Percentiles rank a stretch among this genome's conserved stretches.
These are phyloP conservation scores for Limnodromus scolopaceus DNA, from an alignment of 2,797 vertebrate species.

Conservation along the genomic window DNA sequence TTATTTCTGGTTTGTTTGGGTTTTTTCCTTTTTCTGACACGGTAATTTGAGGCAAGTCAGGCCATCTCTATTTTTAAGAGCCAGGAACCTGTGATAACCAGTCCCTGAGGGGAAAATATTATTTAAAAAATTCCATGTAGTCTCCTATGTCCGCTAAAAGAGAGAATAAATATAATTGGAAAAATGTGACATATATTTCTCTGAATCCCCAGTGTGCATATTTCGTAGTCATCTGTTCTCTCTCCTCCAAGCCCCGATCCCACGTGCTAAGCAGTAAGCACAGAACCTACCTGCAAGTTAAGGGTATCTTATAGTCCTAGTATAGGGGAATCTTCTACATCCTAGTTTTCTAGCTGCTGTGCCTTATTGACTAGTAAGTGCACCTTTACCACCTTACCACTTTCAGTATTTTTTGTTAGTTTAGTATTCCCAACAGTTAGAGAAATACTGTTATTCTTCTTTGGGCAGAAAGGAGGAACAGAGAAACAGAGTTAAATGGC, in stretches of 20 bases:
- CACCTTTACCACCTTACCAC: not conserved
- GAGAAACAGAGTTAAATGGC: not conserved
- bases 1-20: no score
- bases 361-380: not conserved
- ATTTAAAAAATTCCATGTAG: not conserved
- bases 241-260: not conserved
- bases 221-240: not conserved
- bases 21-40: not conserved
- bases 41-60: not conserved
- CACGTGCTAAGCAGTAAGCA: not conserved
- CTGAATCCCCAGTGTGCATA: not conserved
- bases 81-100: not conserved
- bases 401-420: not conserved
- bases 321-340: not conserved
- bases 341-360: not conserved
- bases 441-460: not conserved
- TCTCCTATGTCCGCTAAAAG: not conserved
- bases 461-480: not conserved
- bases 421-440: not conserved
- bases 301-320: rapidly evolving
- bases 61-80: not conserved
- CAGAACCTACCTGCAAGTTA: not conserved
- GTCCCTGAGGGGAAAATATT: not conserved
- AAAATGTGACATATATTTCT: not conserved
- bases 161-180: not conserved